Conservation (phyloP, 2,888 invertebrate species). For the Sinhomidia bicolor region DNA sequence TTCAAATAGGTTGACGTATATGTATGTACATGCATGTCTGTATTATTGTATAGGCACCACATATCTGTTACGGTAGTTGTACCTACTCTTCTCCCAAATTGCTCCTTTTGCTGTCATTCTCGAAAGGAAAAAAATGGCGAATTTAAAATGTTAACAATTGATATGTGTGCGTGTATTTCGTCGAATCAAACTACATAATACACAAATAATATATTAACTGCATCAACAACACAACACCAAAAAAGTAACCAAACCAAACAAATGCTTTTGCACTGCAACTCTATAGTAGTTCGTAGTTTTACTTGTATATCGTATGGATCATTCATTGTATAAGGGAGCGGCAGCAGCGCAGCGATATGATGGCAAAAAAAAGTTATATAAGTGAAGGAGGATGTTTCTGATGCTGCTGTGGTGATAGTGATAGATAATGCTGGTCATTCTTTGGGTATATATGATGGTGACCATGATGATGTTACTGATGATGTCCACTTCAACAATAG, state of each 20-base stretch:
- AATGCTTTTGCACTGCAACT: too few relatives aligned
- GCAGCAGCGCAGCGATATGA: not conserved
- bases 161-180: too few relatives aligned
- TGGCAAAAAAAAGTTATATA: not conserved
- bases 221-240: not conserved
- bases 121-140: slow-evolving; percentile 28
- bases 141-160: not conserved
- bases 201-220: not conserved
- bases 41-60: too few relatives aligned
- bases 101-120: not conserved
- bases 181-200: too few relatives aligned
- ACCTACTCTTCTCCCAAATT: not conserved
- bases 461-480: slow-evolving; percentile 37
- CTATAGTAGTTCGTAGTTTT: too few relatives aligned
- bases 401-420: slow-evolving; percentile 7
- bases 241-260: not conserved
- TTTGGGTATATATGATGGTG: slow-evolving; percentile 6
- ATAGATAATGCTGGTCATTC: slow-evolving; percentile 37
- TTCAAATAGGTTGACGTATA: too few relatives aligned
- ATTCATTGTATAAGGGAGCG: not conserved
- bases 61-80: not conserved
- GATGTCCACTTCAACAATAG: slow-evolving; percentile 49
- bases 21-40: not conserved
- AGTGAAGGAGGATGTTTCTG: not conserved
- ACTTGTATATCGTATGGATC: too few relatives aligned